phyloP scores from a whole-genome alignment of 2,888 invertebrate genomes.

The Ypsolopha scabrella region DNA sequence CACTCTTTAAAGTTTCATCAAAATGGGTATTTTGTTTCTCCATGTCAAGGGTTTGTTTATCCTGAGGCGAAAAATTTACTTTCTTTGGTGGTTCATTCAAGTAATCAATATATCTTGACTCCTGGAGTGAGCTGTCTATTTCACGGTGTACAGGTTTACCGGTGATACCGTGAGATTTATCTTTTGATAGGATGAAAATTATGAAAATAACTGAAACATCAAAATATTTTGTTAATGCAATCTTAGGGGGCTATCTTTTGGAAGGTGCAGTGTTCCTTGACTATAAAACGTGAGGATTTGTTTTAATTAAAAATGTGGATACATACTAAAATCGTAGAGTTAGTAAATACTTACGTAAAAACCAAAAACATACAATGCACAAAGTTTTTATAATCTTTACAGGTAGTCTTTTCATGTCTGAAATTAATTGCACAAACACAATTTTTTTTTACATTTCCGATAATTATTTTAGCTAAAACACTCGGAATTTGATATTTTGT shows the following conservation, averaged over 20 bases:
- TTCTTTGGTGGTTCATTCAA: slow-evolving; percentile 33
- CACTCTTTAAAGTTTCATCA: slow-evolving; percentile 42
- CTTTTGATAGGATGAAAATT: slow-evolving; percentile 38
- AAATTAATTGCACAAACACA: slow-evolving; percentile 13
- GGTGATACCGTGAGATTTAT: slow-evolving; percentile 19
- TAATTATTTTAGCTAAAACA: no score
- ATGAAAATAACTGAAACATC: slow-evolving; percentile 39
- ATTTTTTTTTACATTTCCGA: no score
- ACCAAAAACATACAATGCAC: slow-evolving; percentile 37
- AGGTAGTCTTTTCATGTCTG: slow-evolving; percentile 59
- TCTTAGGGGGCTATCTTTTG: no score
- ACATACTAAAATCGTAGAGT: not conserved
- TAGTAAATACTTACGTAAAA: slow-evolving; percentile 39
- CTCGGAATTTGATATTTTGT: no score
- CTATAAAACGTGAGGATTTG: not conserved
- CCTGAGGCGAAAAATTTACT: slow-evolving; percentile 18
- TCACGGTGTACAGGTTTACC: no score
- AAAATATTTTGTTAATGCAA: no score
- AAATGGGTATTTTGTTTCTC: slow-evolving; percentile 16
- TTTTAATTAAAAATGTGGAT: not conserved
- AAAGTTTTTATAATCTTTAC: slow-evolving; percentile 55
- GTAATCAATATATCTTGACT: not conserved
- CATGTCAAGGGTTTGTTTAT: slow-evolving; percentile 24
- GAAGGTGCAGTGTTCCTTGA: no score
- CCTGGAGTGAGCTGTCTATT: no score